A percentile compares a stretch with the other conserved stretches of the same genome.
Evolutionary conservation across 2,113 vertebrate species (phyloP).

Genomic region (Archilochus colubris): DNA sequence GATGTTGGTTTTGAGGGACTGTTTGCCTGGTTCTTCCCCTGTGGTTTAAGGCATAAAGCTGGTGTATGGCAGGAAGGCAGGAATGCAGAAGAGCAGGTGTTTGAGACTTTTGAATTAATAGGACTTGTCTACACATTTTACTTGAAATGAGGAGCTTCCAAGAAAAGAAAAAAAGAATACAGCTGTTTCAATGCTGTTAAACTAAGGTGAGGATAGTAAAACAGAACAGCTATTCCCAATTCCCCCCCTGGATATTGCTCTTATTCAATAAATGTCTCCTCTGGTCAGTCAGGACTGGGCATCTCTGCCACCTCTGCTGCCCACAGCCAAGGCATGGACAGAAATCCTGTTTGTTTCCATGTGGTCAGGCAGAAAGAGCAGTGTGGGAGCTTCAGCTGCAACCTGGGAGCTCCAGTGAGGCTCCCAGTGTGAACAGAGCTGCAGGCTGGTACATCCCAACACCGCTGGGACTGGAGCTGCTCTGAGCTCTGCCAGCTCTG

Average conservation of each 20-base stretch:
- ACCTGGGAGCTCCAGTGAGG: background rate
- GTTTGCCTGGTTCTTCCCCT: background rate
- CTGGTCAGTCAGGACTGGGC: background rate
- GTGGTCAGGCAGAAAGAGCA: background rate
- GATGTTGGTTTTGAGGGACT: background rate
- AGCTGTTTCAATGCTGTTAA: background rate
- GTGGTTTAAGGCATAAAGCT: background rate
- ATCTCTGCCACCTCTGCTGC: background rate
- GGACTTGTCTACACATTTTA: background rate
- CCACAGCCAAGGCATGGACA: background rate
- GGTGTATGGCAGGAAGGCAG: background rate
- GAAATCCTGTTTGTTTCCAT: background rate
- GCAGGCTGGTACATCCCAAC: background rate
- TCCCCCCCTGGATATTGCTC: background rate
- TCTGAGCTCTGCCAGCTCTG: background rate
- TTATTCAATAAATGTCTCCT: background rate
- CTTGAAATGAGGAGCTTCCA: background rate
- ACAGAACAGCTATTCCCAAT: background rate
- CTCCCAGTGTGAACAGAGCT: background rate
- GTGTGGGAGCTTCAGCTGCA: background rate
- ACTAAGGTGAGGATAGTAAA: background rate
- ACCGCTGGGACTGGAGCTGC: fast-evolving
- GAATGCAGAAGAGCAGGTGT: background rate
- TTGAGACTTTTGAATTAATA: background rate
- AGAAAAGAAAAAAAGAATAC: background rate